Percentiles rank a stretch among this genome's conserved stretches.
Evolutionary conservation across 2,113 vertebrate genomes (phyloP).

Genomic region (Laticauda laticaudata): DNA sequence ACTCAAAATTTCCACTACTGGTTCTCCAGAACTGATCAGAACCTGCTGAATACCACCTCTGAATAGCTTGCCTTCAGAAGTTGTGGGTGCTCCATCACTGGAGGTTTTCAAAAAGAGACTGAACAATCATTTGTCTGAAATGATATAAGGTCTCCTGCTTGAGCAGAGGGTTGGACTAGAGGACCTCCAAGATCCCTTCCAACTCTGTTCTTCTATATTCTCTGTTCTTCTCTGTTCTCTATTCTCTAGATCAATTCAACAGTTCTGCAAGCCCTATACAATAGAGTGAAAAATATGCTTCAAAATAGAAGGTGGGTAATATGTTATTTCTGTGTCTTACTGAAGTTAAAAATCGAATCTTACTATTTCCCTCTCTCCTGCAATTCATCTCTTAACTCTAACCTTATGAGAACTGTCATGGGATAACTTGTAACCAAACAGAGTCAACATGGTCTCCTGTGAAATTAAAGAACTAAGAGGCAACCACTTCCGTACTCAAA

Average conservation of each 20-base stretch:
- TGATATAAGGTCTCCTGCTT: not conserved
- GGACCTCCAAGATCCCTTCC: not conserved
- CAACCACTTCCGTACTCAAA: not conserved
- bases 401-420: constrained; percentile 39
- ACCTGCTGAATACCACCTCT: too few species aligned
- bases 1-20: too few species aligned
- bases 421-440: constrained; percentile 41
- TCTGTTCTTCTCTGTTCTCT: too few species aligned
- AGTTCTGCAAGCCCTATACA: not conserved
- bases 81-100: not conserved
- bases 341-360: not conserved
- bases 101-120: not conserved
- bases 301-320: not conserved
- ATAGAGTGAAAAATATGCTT: not conserved
- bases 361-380: constrained; percentile 35
- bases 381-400: constrained; percentile 28
- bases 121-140: not conserved
- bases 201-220: not conserved
- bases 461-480: constrained; percentile 23
- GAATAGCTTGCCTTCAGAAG: not conserved
- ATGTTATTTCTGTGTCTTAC: not conserved
- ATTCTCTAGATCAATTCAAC: not conserved
- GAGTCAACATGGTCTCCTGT: constrained; percentile 32
- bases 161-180: not conserved
- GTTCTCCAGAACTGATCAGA: too few species aligned